Evolutionary conservation across 2,113 vertebrate species (phyloP).

Genomic region (Varanus salvator): DNA sequence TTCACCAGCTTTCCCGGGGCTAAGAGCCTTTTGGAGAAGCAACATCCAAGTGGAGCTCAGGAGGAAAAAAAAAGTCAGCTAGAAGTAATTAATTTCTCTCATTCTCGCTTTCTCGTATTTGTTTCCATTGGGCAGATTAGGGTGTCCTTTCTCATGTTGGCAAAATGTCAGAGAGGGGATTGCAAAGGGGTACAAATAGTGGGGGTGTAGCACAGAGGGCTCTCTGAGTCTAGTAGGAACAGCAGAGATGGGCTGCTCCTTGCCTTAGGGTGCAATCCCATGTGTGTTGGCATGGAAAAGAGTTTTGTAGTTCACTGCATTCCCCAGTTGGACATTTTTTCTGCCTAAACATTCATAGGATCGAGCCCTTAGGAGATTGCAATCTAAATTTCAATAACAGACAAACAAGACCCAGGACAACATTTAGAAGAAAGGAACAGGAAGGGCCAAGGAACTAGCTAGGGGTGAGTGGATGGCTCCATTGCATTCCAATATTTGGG

Average conservation of each 20-base stretch:
- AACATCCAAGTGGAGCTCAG: slow-evolving; percentile 51
- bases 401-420: too few species aligned
- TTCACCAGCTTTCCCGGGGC: slow-evolving; percentile 46
- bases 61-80: slow-evolving; percentile 51
- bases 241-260: neutral
- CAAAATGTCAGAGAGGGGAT: neutral
- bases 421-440: too few species aligned
- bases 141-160: neutral
- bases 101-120: slow-evolving; percentile 26
- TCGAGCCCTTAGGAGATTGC: neutral
- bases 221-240: neutral
- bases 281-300: neutral
- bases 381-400: neutral
- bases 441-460: neutral
- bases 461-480: neutral
- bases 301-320: too few species aligned
- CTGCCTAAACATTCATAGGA: too few species aligned
- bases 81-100: slow-evolving; percentile 63
- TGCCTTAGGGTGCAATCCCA: neutral
- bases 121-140: slow-evolving; percentile 31
- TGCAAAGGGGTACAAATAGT: neutral
- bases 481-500: neutral
- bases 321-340: too few species aligned
- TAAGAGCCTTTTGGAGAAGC: slow-evolving; percentile 58
- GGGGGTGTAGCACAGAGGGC: neutral